Base-by-base conservation (phyloP, 1,140 invertebrate genomes). In the Pseudoatta argentina region DNA sequence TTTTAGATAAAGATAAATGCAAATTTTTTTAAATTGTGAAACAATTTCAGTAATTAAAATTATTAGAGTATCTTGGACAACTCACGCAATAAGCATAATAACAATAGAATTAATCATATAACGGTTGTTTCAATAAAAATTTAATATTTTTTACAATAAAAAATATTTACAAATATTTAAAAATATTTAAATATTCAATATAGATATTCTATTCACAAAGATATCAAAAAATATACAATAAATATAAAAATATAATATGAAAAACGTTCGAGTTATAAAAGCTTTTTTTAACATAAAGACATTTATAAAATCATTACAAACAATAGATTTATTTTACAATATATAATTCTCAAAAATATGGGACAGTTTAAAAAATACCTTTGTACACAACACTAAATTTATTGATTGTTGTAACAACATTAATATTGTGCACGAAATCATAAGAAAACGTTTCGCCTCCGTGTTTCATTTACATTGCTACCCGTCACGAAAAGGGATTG, bases 401-500 rank as follows among this genome's bases (percentile, higher is more conserved):
- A 69, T 73, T 82, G 14, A 10, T 72, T 48, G 24, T 72, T 44
- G 16, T 24, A 71, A 24, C 34, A 18, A 82, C 30, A 24, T 44
- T 12, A 71, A 72, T 57, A 44, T 82, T 57, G 5, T 59, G 7
- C 67, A 21, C 24, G 18, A 72, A 73, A 18, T 48, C 39, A 59
- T 72, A 83, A 83, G 69, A 83, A 73, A 83, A 21, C 21, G 55
- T 53, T 39, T 73, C n/a, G 24, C 30, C 10, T 55, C 24, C 7
- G 7, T 14, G 48, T 78, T 55, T 78, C 82, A 66, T 57, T 66
- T 78, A 78, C 82, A 59, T 67, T 78, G 72, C 73, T n/a, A 30
- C 76, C 48, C 64, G 21, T 78, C 75, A 66, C 10, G 82, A 59
- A 85, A 85, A 76, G 82, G 75, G 48, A 66, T 66, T 66, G 82